Conservation (phyloP, 2,888 invertebrate species). For the Diaprepes abbreviatus region DNA sequence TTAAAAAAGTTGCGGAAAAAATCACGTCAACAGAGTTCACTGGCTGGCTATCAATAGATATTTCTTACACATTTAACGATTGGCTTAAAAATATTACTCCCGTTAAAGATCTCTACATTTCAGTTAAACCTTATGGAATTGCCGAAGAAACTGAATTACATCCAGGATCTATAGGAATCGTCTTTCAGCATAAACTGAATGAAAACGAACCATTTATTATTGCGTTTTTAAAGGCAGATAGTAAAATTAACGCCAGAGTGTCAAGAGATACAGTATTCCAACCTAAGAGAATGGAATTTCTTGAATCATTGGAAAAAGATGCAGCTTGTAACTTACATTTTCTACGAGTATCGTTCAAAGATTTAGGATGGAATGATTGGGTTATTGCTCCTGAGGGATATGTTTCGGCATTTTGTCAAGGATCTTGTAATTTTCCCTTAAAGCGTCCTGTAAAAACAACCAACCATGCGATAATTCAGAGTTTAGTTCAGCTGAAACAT, state of each 20-base stretch:
- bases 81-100: slow-evolving; percentile 27
- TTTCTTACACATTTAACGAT: slow-evolving; percentile 23
- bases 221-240: slow-evolving; percentile 28
- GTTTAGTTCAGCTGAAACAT: slow-evolving; percentile 38
- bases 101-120: slow-evolving; percentile 22
- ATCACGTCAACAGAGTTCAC: slow-evolving; percentile 29
- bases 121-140: slow-evolving; percentile 20
- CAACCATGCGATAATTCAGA: slow-evolving; percentile 45
- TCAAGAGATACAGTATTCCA: slow-evolving; percentile 14
- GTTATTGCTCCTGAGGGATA: slow-evolving; percentile 73
- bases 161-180: slow-evolving; percentile 31
- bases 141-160: slow-evolving; percentile 18
- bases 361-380: slow-evolving; percentile 95
- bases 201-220: slow-evolving; percentile 45
- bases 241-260: slow-evolving; percentile 12
- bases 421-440: slow-evolving; percentile 41
- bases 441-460: slow-evolving; percentile 30
- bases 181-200: slow-evolving; percentile 21
- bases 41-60: slow-evolving; percentile 45
- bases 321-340: slow-evolving; percentile 22
- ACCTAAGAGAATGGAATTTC: slow-evolving; percentile 6
- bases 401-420: slow-evolving; percentile 35
- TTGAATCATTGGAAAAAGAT: background rate
- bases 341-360: slow-evolving; percentile 84
- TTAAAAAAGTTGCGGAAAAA: slow-evolving; percentile 44